phyloP scores from a whole-genome alignment of 1,140 invertebrate species.

The Drosophila sp. region DNA sequence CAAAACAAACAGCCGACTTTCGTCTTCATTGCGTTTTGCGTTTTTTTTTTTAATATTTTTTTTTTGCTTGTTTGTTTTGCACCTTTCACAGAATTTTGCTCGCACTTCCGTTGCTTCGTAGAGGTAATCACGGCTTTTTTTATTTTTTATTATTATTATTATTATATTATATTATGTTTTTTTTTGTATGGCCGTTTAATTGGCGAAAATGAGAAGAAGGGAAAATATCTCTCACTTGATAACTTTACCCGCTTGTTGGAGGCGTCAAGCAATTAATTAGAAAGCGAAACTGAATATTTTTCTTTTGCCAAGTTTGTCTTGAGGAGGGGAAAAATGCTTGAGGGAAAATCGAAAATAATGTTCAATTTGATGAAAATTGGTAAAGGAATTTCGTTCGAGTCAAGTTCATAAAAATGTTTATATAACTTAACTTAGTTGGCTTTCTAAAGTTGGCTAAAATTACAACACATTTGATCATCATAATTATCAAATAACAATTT shows the following conservation, averaged over 20 bases:
- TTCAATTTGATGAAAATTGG: background rate
- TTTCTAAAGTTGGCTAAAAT: conserved; percentile 21
- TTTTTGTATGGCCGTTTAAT: conserved; percentile 64
- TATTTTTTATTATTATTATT: conserved; percentile 41
- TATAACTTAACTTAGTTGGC: conserved; percentile 15
- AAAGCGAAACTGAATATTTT: conserved; percentile 73
- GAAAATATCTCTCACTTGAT: conserved; percentile 61
- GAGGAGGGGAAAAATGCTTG: background rate
- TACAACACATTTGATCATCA: conserved; percentile 48
- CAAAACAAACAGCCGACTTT: conserved; percentile 53
- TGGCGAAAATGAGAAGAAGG: conserved; percentile 77
- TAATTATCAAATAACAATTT: conserved; percentile 45
- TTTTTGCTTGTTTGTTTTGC: conserved; percentile 62
- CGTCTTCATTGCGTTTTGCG: conserved; percentile 66
- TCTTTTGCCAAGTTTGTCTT: conserved; percentile 29
- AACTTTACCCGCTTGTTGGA: conserved; percentile 28
- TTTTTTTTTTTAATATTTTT: conserved; percentile 21
- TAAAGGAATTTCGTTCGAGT: background rate
- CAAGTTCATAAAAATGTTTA: background rate
- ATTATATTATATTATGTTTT: conserved; percentile 30
- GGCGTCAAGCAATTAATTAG: conserved; percentile 74
- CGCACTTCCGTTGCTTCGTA: conserved; percentile 59
- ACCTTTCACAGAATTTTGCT: conserved; percentile 74
- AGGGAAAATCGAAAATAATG: conserved; percentile 28
- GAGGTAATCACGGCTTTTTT: conserved; percentile 54